Base-by-base conservation (phyloP, 2,888 invertebrate species). In the Apeira syringaria region DNA sequence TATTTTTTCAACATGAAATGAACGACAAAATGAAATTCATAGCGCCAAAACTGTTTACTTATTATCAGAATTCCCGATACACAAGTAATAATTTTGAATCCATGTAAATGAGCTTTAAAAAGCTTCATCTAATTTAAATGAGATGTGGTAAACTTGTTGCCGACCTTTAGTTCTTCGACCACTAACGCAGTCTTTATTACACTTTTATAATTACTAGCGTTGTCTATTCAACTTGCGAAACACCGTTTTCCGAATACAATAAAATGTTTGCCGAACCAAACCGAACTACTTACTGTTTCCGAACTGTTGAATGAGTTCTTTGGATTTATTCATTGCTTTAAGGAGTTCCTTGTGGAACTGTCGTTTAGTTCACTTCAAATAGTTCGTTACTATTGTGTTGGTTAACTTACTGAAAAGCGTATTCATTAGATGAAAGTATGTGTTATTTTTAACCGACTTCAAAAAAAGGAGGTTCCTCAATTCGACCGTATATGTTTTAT, bases 221-320 rank as follows among this genome's bases (percentile, higher is more conserved):
- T 47, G 46, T 20, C 44, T 46, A 48, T 53, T 60, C 43, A 34
- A 53, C 42, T 61, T 44, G 37, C 40, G 39, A 36, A 48, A 42
- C 49, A 51, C 41, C 53, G 52, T 59, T 59, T 59, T 17, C 41
- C 37, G 37, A 54, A 50, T 24, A 46, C 53, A 47, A 64, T 61
- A 63, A 64, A 63, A 60, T 53, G 46, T 61, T 59, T 61, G 59
- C 53, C 48, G 20, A 20, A 20, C 20, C 40, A 40, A 50, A 38
- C 50, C 42, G 42, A 56, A 60, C 50, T 63, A 62, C 53, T 56
- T 63, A 62, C 53, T 56, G 65, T 65, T 65, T 44, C 33, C 37
- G 50, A 58, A 61, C 51, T 56, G 47, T 56, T 55, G 44, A 51
- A 57, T 47, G 44, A 55, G 47, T 46, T 51, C 9, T 29, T 30